These are phyloP conservation scores for Coenonympha glycerion DNA, from an alignment of 2,888 invertebrate species.

Conservation along the genomic window DNA sequence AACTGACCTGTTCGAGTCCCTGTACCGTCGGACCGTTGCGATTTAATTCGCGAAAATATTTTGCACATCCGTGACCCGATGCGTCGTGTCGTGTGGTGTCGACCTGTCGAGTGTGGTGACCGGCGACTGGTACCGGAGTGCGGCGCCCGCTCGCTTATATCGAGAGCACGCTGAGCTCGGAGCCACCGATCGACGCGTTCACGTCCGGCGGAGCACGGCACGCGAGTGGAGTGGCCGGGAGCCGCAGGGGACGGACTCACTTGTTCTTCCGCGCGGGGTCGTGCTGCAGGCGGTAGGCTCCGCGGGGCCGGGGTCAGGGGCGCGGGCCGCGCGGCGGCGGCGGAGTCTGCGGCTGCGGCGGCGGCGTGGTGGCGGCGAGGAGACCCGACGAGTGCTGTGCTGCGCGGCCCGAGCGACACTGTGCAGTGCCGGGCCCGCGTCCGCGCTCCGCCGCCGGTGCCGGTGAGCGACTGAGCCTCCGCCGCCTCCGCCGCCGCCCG, in stretches of 20 bases:
- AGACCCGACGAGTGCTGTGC: constrained; percentile 31
- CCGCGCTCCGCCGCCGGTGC: constrained; percentile 21
- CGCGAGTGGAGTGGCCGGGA: too few species aligned
- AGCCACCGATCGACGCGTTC: too few species aligned
- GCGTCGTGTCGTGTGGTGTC: too few species aligned
- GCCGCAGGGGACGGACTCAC: constrained; percentile 43
- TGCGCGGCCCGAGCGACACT: constrained; percentile 49
- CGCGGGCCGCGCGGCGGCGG: constrained; percentile 41
- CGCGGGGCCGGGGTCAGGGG: constrained; percentile 51
- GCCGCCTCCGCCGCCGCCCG: constrained; percentile 8
- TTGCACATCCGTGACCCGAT: too few species aligned
- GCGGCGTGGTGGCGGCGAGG: constrained; percentile 31
- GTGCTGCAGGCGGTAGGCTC: constrained; percentile 31
- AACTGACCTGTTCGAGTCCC: too few species aligned
- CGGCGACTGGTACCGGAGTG: too few species aligned
- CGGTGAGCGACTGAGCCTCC: constrained; percentile 12
- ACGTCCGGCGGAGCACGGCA: too few species aligned
- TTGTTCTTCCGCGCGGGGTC: constrained; percentile 37
- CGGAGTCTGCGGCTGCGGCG: constrained; percentile 33
- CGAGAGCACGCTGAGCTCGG: too few species aligned
- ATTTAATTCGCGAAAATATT: too few species aligned
- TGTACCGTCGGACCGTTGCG: too few species aligned
- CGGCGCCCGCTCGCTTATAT: too few species aligned
- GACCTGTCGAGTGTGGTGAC: too few species aligned
- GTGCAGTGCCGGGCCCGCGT: constrained; percentile 36